These are phyloP conservation scores for Oscheius sp. DNA, from an alignment of 1,140 invertebrate genomes.

Conservation along the genomic window DNA sequence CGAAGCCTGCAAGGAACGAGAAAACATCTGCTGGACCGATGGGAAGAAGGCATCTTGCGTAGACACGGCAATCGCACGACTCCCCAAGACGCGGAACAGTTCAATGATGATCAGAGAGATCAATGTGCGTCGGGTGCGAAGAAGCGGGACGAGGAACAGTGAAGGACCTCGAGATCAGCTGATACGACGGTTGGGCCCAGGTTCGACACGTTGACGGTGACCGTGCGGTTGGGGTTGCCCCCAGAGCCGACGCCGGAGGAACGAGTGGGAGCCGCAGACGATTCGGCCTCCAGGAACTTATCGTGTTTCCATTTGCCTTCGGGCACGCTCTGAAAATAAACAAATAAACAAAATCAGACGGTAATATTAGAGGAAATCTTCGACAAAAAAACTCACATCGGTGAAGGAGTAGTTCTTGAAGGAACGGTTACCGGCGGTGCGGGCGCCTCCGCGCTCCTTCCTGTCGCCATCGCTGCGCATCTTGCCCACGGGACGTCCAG, in stretches of 20 bases:
- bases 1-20: background rate
- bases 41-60: background rate
- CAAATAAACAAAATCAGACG: background rate
- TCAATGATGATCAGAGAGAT: background rate
- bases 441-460: background rate
- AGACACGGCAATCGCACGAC: background rate
- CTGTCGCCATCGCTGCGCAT: background rate
- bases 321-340: slow-evolving; percentile 30
- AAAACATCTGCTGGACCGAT: slow-evolving; percentile 4
- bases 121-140: background rate
- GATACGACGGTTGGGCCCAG: background rate
- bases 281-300: slow-evolving; percentile 27
- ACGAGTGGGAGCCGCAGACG: background rate
- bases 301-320: slow-evolving; percentile 34
- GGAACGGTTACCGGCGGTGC: background rate
- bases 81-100: background rate
- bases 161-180: slow-evolving; percentile 15
- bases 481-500: background rate
- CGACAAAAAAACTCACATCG: background rate
- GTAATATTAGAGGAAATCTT: background rate
- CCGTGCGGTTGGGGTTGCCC: background rate
- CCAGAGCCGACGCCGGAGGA: background rate
- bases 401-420: background rate
- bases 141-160: background rate
- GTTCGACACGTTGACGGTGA: background rate